Conservation (phyloP, 2,113 vertebrate species). For the Euleptes europaea region DNA sequence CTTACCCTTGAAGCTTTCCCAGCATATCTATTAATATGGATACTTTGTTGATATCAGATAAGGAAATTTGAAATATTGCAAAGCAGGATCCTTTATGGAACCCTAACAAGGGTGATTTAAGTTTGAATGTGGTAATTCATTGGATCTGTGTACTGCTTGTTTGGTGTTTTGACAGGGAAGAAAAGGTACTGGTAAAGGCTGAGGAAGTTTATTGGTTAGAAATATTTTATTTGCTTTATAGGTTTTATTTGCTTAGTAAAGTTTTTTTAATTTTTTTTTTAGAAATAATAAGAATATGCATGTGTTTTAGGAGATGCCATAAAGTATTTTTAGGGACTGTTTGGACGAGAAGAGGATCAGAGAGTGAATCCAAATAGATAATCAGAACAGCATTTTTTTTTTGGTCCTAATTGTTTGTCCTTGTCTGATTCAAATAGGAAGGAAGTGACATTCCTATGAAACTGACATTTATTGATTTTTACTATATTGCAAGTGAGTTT, state of each 20-base stretch:
- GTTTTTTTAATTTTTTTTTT: neutral
- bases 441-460: no score
- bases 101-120: neutral
- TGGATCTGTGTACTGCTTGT: neutral
- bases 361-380: neutral
- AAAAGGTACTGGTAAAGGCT: neutral
- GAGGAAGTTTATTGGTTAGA: neutral
- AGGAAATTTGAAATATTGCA: conserved; percentile 15
- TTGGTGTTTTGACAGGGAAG: no score
- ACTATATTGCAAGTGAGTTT: no score
- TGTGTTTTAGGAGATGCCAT: neutral
- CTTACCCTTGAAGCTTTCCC: conserved; percentile 7
- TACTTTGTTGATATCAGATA: neutral
- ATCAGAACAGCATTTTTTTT: neutral
- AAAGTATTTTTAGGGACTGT: neutral
- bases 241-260: neutral
- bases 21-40: neutral
- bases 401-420: neutral
- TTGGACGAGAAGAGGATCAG: neutral
- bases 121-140: neutral
- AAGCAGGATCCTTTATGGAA: neutral
- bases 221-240: neutral
- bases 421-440: neutral
- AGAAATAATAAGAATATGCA: neutral
- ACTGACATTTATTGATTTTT: no score